phyloP scores from a whole-genome alignment of 2,888 invertebrate species.

The Eumacrocentrus americanus region DNA sequence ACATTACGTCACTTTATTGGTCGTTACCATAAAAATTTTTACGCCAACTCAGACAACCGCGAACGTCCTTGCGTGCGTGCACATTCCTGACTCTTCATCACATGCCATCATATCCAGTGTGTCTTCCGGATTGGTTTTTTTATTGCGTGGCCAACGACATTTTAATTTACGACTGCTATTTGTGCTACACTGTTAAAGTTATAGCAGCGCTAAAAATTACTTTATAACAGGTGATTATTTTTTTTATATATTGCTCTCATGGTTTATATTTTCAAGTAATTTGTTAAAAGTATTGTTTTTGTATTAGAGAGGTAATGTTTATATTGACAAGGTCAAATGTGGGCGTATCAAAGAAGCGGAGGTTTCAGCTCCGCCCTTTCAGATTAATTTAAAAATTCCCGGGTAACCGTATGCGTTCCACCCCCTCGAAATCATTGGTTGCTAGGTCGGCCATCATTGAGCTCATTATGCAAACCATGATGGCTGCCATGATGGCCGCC shows the following conservation, averaged over 20 bases:
- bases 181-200: background rate
- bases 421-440: conserved; percentile 52
- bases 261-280: background rate
- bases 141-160: background rate
- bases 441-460: conserved; percentile 54
- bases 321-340: conserved; percentile 13
- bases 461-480: conserved; percentile 53
- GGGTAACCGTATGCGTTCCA: conserved; percentile 38
- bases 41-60: conserved; percentile 48
- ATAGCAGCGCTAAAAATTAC: background rate
- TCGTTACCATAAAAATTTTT: conserved; percentile 61
- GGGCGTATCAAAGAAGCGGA: conserved; percentile 19
- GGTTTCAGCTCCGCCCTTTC: conserved; percentile 28
- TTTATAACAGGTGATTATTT: background rate
- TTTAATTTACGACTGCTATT: background rate
- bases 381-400: conserved; percentile 31
- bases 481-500: conserved; percentile 65
- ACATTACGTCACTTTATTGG: conserved; percentile 61
- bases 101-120: background rate
- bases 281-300: background rate
- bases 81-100: background rate
- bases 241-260: too few species aligned
- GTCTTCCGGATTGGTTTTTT: background rate
- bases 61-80: conserved; percentile 32
- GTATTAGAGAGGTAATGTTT: background rate